Evolutionary conservation across 2,797 vertebrate genomes (phyloP).

Genomic region (Alauda arvensis): DNA sequence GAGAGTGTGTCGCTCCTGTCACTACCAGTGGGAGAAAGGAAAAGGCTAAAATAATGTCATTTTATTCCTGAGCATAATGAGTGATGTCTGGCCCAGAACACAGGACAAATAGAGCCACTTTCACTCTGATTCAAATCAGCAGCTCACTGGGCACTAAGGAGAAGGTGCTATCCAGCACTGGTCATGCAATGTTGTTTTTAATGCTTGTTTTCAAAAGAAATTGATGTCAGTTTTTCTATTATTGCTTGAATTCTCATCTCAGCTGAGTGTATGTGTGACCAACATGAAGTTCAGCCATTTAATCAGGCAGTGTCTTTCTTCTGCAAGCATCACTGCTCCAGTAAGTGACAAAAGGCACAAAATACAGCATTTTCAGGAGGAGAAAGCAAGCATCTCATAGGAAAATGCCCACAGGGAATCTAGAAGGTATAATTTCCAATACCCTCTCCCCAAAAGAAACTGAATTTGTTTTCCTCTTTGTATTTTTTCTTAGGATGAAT

Average conservation of each 20-base stretch:
- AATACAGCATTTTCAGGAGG: neutral
- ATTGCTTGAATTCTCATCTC: neutral
- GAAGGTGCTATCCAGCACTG: neutral
- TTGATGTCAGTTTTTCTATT: neutral
- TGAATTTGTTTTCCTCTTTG: neutral
- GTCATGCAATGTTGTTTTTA: neutral
- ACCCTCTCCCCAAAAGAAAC: neutral
- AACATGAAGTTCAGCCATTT: neutral
- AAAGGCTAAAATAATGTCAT: neutral
- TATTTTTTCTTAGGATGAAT: neutral
- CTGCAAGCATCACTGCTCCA: neutral
- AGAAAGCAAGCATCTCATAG: neutral
- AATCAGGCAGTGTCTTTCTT: neutral
- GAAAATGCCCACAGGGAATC: neutral
- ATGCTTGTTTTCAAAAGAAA: neutral
- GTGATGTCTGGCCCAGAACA: neutral
- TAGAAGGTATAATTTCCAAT: neutral
- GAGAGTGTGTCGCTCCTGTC: neutral
- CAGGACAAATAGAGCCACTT: neutral
- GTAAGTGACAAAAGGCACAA: neutral
- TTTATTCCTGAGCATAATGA: neutral
- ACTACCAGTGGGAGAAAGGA: neutral
- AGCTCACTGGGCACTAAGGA: neutral
- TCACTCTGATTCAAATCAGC: neutral
- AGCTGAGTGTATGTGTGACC: neutral